Conservation (phyloP, 2,113 vertebrate genomes). For the Otis tarda region DNA sequence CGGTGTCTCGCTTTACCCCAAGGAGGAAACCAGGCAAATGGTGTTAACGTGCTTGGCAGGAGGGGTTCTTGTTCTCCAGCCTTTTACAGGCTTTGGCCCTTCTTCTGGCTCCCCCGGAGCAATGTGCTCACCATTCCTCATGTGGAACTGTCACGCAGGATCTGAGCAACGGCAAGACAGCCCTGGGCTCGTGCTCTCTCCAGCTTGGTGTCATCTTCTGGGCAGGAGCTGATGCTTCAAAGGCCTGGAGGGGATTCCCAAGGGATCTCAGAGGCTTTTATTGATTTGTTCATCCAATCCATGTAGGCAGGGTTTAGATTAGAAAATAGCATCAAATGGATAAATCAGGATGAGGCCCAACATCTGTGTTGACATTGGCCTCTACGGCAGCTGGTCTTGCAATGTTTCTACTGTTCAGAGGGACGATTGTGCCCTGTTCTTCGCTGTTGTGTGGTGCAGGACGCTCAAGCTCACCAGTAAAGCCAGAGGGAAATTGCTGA, state of each 20-base stretch:
- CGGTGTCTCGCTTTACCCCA: background rate
- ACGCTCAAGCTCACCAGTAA: fast-evolving
- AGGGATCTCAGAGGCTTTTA: background rate
- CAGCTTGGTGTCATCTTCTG: background rate
- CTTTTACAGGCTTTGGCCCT: constrained; percentile 32
- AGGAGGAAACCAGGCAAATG: constrained; percentile 37
- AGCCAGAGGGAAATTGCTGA: background rate
- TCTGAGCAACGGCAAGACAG: background rate
- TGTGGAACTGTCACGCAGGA: background rate
- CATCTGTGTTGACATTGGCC: background rate
- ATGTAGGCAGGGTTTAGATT: background rate
- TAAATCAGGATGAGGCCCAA: background rate
- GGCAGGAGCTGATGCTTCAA: background rate
- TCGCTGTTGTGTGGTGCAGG: background rate
- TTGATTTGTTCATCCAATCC: background rate
- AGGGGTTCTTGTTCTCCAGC: constrained; percentile 8
- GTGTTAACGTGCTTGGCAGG: constrained; percentile 41
- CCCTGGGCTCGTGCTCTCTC: background rate
- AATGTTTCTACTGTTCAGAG: background rate
- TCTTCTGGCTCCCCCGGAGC: background rate
- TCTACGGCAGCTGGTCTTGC: background rate
- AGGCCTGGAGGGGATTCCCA: background rate
- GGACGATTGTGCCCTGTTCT: background rate
- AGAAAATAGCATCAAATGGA: background rate
- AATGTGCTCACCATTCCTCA: constrained; percentile 8